A percentile compares a stretch with the other conserved stretches of the same genome.
These are phyloP conservation scores for Spilosoma lubricipeda DNA, from an alignment of 2,888 invertebrate genomes.

Conservation along the genomic window DNA sequence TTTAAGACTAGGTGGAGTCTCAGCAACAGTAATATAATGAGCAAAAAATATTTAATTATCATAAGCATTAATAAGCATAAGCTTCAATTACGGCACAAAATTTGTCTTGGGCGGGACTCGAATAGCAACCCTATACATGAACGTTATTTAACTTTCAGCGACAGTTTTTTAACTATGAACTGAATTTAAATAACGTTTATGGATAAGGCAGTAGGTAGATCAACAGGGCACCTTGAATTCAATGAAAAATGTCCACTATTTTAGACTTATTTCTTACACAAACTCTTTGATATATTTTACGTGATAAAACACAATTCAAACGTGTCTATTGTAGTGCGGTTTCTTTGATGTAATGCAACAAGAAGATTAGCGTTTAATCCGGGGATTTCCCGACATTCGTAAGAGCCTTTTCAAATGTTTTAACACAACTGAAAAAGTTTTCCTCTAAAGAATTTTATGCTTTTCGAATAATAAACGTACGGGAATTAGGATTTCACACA, in stretches of 20 bases:
- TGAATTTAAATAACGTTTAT: too few relatives aligned
- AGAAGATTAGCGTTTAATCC: background rate
- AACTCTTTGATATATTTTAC: background rate
- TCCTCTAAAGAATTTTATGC: background rate
- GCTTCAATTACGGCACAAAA: background rate
- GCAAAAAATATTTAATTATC: too few relatives aligned
- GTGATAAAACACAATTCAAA: background rate
- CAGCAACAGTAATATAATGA: too few relatives aligned
- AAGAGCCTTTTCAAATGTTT: background rate
- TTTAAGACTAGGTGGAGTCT: too few relatives aligned
- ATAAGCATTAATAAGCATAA: too few relatives aligned
- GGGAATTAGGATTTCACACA: background rate
- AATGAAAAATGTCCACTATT: background rate
- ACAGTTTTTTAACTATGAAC: too few relatives aligned
- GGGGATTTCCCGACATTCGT: background rate
- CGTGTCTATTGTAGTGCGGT: background rate
- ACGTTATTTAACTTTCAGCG: too few relatives aligned
- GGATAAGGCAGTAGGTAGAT: too few relatives aligned
- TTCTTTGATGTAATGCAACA: background rate
- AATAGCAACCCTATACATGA: background rate
- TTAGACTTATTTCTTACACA: background rate
- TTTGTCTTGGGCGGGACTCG: background rate
- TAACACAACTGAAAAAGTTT: background rate
- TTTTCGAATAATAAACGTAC: background rate
- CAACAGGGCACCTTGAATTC: background rate